These are phyloP conservation scores for Lasioglossum zephyrum DNA, from an alignment of 2,888 invertebrate species.

Conservation along the genomic window DNA sequence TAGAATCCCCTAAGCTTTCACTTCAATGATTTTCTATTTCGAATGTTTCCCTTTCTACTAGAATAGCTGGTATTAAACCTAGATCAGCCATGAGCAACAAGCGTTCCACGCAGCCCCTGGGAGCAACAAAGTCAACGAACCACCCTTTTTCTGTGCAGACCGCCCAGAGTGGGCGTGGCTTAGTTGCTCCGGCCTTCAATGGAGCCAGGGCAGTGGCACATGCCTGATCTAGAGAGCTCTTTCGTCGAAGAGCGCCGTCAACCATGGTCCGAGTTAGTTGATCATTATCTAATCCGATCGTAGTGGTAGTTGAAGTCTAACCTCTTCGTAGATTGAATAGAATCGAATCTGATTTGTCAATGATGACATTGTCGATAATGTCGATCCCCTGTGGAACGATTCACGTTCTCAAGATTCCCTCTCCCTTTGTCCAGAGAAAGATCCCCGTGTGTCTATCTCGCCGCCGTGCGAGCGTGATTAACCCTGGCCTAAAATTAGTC, in stretches of 20 bases:
- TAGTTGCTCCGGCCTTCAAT: not conserved
- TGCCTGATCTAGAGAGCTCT: not conserved
- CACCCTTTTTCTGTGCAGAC: not conserved
- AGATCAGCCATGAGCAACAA: not conserved
- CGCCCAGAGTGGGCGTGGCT: not conserved
- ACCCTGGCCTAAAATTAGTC: conserved; percentile 7
- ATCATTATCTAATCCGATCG: not conserved
- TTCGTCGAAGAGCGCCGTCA: not conserved
- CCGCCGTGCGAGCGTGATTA: not conserved
- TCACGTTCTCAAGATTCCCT: not conserved
- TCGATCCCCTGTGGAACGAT: not conserved
- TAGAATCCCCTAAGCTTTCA: not conserved
- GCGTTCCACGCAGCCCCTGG: not conserved
- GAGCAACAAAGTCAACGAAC: not conserved
- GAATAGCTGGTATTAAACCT: not conserved
- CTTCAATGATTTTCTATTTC: not conserved
- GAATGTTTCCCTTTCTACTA: not conserved
- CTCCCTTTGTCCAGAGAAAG: not conserved
- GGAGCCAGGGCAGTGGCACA: not conserved
- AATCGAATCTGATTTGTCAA: conserved; percentile 1
- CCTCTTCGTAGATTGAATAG: not conserved
- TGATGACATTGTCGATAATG: not conserved
- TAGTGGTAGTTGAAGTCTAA: not conserved
- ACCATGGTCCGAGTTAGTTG: not conserved
- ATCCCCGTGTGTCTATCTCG: not conserved